phyloP scores from a whole-genome alignment of 1,140 invertebrate species.

The Camponotus pennsylvanicus region DNA sequence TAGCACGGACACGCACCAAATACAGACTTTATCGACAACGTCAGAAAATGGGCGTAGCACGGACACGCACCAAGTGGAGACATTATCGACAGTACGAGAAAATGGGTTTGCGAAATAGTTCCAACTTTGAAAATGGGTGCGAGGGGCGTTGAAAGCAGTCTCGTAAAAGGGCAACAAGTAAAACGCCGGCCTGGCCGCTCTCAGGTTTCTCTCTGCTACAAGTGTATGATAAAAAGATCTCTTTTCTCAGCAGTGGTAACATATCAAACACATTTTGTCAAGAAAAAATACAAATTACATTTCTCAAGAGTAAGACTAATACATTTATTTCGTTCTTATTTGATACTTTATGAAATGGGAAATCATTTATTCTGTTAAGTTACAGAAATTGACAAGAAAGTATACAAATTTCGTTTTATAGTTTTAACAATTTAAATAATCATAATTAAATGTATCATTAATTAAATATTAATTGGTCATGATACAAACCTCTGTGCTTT shows the following conservation, averaged over 20 bases:
- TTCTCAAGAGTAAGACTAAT: constrained; percentile 98
- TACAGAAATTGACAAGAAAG: neutral
- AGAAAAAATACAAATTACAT: constrained; percentile 1
- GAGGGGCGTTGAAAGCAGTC: too few relatives aligned
- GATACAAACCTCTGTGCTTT: neutral
- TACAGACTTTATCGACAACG: too few relatives aligned
- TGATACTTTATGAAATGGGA: constrained; percentile 43
- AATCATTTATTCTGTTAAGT: neutral
- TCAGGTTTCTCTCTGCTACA: too few relatives aligned
- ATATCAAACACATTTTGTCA: constrained; percentile 8
- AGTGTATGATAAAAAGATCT: neutral
- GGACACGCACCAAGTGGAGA: too few relatives aligned
- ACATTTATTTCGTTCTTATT: constrained; percentile 90
- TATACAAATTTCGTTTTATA: neutral
- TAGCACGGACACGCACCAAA: too few relatives aligned
- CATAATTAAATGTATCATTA: neutral
- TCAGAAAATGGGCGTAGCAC: too few relatives aligned
- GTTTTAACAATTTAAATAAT: neutral
- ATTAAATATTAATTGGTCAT: neutral
- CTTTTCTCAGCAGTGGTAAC: neutral
- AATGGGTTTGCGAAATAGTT: too few relatives aligned
- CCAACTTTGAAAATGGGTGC: too few relatives aligned
- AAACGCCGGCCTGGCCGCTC: too few relatives aligned
- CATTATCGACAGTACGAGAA: too few relatives aligned
- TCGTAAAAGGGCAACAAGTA: too few relatives aligned